Conservation (phyloP, 2,797 vertebrate species). For the Vespertilio murinus region DNA sequence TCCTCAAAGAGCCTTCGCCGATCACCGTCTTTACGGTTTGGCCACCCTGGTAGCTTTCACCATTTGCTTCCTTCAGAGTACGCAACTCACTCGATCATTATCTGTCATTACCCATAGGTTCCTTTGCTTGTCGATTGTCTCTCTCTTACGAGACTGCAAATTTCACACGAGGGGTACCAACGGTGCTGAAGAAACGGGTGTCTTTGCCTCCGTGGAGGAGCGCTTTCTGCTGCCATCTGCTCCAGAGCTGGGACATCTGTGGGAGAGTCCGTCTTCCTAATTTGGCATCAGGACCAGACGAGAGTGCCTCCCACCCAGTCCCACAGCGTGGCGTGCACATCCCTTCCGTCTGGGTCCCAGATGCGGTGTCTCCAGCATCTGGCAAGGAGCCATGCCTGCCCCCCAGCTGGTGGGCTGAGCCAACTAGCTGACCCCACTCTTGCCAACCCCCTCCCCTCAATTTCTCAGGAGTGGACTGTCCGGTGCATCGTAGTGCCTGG, state of each 20-base stretch:
- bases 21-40: neutral
- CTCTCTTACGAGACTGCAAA: neutral
- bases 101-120: neutral
- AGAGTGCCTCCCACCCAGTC: neutral
- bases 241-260: conserved; percentile 23
- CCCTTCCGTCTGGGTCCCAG: conserved; percentile 18
- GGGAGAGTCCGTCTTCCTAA: conserved; percentile 36
- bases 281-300: neutral
- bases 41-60: neutral
- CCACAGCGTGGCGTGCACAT: rapidly evolving
- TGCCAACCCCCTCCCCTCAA: too few relatives aligned
- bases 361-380: neutral
- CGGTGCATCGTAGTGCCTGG: neutral
- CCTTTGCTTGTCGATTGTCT: neutral
- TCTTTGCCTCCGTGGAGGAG: neutral
- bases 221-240: conserved; percentile 37
- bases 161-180: neutral
- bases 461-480: neutral
- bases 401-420: neutral
- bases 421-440: neutral
- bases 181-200: neutral
- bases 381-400: neutral
- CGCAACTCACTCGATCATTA: neutral
- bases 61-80: neutral
- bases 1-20: neutral